Percentiles rank a stretch among this genome's conserved stretches.
phyloP scores from a whole-genome alignment of 2,888 invertebrate species.

The Dynastes hyllus region DNA sequence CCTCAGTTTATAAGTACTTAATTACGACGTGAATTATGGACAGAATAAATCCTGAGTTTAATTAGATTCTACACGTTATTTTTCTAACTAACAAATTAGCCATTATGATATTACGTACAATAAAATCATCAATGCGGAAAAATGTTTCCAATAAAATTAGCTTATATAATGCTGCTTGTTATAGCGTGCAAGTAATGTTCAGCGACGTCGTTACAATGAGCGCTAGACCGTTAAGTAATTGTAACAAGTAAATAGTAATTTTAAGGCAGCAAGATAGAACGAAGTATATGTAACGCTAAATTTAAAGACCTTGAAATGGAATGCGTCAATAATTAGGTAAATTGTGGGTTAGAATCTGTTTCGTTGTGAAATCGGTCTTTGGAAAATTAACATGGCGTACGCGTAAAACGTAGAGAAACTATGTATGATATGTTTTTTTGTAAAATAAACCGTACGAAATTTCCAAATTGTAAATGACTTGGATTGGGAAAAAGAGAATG shows the following conservation, averaged over 20 bases:
- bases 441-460: too few relatives aligned
- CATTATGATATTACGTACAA: not conserved
- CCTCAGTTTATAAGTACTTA: too few relatives aligned
- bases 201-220: slow-evolving; percentile 30
- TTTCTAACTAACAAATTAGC: not conserved
- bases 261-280: slow-evolving; percentile 15
- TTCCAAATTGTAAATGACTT: too few relatives aligned
- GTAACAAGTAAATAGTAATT: slow-evolving; percentile 36
- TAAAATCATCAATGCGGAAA: slow-evolving; percentile 10
- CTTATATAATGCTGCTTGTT: slow-evolving; percentile 1
- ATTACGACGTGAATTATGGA: too few relatives aligned
- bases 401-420: too few relatives aligned
- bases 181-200: slow-evolving; percentile 26
- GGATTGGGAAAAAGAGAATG: too few relatives aligned
- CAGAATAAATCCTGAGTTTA: too few relatives aligned
- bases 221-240: slow-evolving; percentile 41
- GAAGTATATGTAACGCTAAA: not conserved
- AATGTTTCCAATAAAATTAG: slow-evolving; percentile 15
- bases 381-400: too few relatives aligned
- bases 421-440: too few relatives aligned
- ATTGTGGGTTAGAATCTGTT: not conserved
- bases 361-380: not conserved
- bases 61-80: not conserved
- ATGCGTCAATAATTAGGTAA: slow-evolving; percentile 11
- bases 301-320: slow-evolving; percentile 22